These are phyloP conservation scores for Tadarida brasiliensis DNA, from an alignment of 2,797 vertebrate genomes.

Conservation along the genomic window DNA sequence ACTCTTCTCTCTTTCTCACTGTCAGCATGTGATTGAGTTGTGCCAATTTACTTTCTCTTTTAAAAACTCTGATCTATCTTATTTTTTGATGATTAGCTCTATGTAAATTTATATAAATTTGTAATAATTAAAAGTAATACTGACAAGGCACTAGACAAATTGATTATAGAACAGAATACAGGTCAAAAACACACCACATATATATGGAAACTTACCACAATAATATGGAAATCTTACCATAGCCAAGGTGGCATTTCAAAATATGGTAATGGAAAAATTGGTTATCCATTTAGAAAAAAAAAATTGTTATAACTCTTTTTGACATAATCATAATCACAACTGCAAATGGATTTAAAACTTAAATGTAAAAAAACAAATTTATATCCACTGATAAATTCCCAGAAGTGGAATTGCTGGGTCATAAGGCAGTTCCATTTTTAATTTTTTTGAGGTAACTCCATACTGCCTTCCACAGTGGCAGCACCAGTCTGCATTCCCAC, in stretches of 20 bases:
- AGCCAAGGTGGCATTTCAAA: background rate
- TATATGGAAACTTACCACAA: background rate
- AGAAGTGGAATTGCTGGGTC: background rate
- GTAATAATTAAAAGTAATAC: background rate
- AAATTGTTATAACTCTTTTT: background rate
- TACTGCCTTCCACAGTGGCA: background rate
- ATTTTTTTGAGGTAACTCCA: background rate
- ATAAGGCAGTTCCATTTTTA: background rate
- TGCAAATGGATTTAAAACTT: background rate
- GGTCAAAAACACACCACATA: background rate
- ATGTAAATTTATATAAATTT: background rate
- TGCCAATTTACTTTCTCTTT: background rate
- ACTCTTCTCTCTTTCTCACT: background rate
- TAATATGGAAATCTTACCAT: background rate
- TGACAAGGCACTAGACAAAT: background rate
- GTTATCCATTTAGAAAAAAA: background rate
- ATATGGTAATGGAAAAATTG: background rate
- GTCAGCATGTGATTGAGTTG: background rate
- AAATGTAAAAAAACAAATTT: background rate
- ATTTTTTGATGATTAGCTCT: background rate
- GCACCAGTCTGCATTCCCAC: background rate
- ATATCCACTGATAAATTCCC: background rate
- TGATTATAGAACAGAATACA: background rate
- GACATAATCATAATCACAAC: background rate
- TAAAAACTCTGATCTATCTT: background rate